phyloP scores from a whole-genome alignment of 2,797 vertebrate species.

The Thalassophryne amazonica region DNA sequence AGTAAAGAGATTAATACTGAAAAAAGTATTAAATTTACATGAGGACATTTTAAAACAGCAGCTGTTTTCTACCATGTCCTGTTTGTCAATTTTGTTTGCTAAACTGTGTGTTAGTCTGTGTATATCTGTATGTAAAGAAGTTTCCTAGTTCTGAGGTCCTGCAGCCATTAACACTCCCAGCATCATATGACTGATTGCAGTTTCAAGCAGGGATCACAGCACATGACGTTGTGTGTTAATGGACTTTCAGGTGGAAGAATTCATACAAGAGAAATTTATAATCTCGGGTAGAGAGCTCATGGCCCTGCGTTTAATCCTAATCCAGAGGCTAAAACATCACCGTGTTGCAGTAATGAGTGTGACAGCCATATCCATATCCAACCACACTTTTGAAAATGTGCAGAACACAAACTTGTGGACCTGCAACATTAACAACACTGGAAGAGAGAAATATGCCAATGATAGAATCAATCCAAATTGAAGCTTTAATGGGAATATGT shows the following conservation, averaged over 20 bases:
- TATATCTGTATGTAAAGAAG: not conserved
- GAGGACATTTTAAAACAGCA: not conserved
- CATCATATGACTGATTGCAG: constrained; percentile 10
- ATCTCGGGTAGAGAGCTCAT: constrained; percentile 39
- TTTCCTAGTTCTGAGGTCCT: too few relatives aligned
- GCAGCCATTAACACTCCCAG: constrained; percentile 21
- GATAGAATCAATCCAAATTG: too few relatives aligned
- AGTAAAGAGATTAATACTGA: constrained; percentile 11
- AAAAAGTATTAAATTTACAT: constrained; percentile 6
- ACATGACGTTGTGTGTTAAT: constrained; percentile 33
- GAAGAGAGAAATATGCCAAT: too few relatives aligned
- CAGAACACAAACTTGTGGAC: constrained; percentile 1
- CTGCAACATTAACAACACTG: too few relatives aligned
- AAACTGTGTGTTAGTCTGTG: not conserved
- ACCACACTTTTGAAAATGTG: not conserved
- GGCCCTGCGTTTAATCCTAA: constrained; percentile 63
- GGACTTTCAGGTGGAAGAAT: constrained; percentile 25
- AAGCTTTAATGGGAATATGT: too few relatives aligned
- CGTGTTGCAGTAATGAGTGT: constrained; percentile 4
- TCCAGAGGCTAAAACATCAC: constrained; percentile 48
- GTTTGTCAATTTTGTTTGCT: too few relatives aligned
- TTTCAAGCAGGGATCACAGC: not conserved
- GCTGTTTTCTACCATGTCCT: too few relatives aligned
- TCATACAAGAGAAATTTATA: constrained; percentile 51
- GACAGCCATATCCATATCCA: not conserved